phyloP scores from a whole-genome alignment of 2,888 invertebrate genomes.

The Pristionchus entomophagus region DNA sequence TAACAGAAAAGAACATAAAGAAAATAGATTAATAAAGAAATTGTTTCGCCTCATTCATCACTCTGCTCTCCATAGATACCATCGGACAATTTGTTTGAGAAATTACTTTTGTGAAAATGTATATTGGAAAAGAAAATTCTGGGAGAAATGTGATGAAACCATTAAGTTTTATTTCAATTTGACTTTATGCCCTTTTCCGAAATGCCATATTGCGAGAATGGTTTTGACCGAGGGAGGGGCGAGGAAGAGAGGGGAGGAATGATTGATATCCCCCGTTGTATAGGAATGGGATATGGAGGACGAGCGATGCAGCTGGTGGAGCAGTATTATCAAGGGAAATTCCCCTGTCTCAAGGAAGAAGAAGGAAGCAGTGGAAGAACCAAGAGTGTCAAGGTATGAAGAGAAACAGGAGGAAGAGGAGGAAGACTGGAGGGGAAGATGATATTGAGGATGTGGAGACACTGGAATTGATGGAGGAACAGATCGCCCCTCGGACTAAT shows the following conservation, averaged over 20 bases:
- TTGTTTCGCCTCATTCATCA: too few species aligned
- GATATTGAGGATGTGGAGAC: constrained; percentile 61
- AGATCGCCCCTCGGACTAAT: constrained; percentile 84
- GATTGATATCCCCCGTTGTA: constrained; percentile 52
- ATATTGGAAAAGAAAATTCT: too few species aligned
- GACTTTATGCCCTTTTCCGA: too few species aligned
- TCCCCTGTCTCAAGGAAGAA: constrained; percentile 67
- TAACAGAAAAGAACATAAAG: too few species aligned
- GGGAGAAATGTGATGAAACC: too few species aligned
- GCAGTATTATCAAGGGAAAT: constrained; percentile 89
- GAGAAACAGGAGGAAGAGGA: constrained; percentile 42
- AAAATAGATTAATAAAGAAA: too few species aligned
- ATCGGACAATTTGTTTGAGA: too few species aligned
- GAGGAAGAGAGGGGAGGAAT: background rate
- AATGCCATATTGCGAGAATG: too few species aligned
- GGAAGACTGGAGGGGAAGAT: constrained; percentile 43
- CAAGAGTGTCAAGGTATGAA: constrained; percentile 48
- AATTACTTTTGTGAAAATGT: too few species aligned
- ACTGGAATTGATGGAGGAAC: constrained; percentile 84
- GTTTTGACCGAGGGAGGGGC: too few species aligned
- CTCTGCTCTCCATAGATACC: too few species aligned
- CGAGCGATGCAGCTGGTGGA: constrained; percentile 88
- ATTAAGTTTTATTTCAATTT: too few species aligned
- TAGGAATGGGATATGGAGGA: constrained; percentile 95
- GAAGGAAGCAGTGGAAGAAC: constrained; percentile 54